Base-by-base conservation (phyloP, 2,113 vertebrate species). In the Bothrops jararaca region DNA sequence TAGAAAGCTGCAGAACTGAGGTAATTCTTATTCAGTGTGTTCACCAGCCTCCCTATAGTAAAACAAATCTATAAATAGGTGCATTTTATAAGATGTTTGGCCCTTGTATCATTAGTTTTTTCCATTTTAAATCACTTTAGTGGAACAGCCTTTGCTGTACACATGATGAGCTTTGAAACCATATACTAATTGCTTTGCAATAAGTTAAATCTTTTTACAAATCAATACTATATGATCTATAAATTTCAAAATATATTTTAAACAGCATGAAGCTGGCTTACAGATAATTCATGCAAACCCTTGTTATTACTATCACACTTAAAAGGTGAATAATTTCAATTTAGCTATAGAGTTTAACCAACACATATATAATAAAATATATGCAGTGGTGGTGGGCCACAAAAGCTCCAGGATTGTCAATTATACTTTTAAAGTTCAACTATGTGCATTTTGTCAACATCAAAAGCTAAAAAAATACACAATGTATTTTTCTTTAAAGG, bases 1-100 rank as follows among this genome's bases (percentile, higher is more conserved):
- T 97, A 97, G 97, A 98, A 98, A 98, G 98, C 98, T 98, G 98
- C 97, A 98, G 97, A 98, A 98, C 97, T 98, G 98, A 98, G 97
- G 98, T 98, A 98, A 98, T 98, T 98, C 98, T 97, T 97, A 98
- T 98, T 98, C 98, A 98, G 97, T 96, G 92, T 98, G 97, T 98
- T 98, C 98, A 97, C 97, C 98, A 98, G 98, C 96, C 97, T 98
- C 97, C 97, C 97, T 98, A 97, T 97, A 97, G 97, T 97, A 98
- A 98, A 98, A 98, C 97, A 97, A 98, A 96, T 95, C 98, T 98
- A 98, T 98, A 98, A 98, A 98, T 98, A 98, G 97, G 97, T 97
- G 97, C 97, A 94, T 97, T 98, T 98, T 96, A 58, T 97, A 97
- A 98, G 97, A 95, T 96, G 90, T 97, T 98, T 97, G 98, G 97